A percentile compares a stretch with the other conserved stretches of the same genome.
These are phyloP conservation scores for Tipula lateralis DNA, from an alignment of 2,888 invertebrate genomes.

Conservation along the genomic window DNA sequence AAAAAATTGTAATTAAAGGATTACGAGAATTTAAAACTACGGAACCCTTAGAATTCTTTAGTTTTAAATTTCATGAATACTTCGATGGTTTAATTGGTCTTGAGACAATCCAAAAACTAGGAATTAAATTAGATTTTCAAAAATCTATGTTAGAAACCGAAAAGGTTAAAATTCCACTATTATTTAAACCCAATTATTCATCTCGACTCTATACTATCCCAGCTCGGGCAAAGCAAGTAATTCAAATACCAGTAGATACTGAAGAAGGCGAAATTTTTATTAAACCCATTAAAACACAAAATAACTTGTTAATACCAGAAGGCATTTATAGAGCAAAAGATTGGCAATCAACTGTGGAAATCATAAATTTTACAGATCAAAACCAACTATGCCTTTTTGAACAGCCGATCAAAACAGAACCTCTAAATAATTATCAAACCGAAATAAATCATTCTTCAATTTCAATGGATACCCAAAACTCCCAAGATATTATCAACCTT, in stretches of 20 bases:
- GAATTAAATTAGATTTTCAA: background rate
- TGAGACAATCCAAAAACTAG: no score
- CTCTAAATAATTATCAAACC: background rate
- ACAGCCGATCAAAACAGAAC: background rate
- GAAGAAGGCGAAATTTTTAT: background rate
- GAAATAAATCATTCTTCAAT: no score
- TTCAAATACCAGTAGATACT: background rate
- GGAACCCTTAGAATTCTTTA: no score
- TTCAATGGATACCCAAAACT: background rate
- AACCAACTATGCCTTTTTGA: background rate
- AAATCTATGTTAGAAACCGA: background rate
- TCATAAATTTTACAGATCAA: background rate
- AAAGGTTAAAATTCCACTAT: background rate
- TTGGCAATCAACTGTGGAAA: background rate
- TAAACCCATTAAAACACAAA: background rate
- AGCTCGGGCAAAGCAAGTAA: background rate
- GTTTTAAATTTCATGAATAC: no score
- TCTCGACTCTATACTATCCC: background rate
- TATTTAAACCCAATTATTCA: background rate
- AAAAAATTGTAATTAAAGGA: background rate
- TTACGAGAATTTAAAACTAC: no score
- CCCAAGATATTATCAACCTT: background rate
- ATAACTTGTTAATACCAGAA: background rate
- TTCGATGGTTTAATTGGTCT: no score
- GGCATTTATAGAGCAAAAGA: no score